A percentile compares a stretch with the other conserved stretches of the same genome.
These are phyloP conservation scores for Lamellibrachia satsuma DNA, from an alignment of 2,888 invertebrate genomes.

Conservation along the genomic window DNA sequence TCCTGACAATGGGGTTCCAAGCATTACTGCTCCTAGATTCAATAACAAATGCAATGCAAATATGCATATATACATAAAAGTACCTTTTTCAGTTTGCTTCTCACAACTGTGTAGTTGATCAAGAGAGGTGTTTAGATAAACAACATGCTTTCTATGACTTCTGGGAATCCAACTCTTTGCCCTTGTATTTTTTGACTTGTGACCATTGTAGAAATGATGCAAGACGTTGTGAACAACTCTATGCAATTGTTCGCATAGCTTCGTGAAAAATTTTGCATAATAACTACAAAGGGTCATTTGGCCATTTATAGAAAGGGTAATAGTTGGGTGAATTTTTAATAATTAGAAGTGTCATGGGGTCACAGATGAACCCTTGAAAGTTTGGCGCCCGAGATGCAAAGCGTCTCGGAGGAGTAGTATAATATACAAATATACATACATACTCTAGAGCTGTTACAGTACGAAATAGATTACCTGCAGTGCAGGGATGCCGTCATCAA, in stretches of 20 bases:
- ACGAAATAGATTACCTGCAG: slow-evolving; percentile 49
- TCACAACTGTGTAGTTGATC: neutral
- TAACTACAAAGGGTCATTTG: no score
- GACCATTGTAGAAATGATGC: no score
- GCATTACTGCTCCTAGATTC: neutral
- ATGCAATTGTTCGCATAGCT: no score
- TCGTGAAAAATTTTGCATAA: no score
- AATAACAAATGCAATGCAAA: neutral
- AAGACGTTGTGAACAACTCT: no score
- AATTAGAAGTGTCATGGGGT: neutral
- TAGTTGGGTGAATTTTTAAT: no score
- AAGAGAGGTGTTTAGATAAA: neutral
- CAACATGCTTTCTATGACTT: neutral
- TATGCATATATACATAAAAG: neutral
- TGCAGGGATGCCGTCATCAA: slow-evolving; percentile 56
- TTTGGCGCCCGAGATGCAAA: no score
- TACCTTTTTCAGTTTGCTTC: neutral
- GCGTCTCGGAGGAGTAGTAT: no score
- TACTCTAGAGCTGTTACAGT: neutral
- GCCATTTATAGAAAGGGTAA: no score
- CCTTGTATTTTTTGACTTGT: no score
- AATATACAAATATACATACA: no score
- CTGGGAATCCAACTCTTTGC: no score
- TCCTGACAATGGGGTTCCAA: neutral
- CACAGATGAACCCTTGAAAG: neutral